phyloP scores from a whole-genome alignment of 2,113 vertebrate genomes.

The Condylura cristata region DNA sequence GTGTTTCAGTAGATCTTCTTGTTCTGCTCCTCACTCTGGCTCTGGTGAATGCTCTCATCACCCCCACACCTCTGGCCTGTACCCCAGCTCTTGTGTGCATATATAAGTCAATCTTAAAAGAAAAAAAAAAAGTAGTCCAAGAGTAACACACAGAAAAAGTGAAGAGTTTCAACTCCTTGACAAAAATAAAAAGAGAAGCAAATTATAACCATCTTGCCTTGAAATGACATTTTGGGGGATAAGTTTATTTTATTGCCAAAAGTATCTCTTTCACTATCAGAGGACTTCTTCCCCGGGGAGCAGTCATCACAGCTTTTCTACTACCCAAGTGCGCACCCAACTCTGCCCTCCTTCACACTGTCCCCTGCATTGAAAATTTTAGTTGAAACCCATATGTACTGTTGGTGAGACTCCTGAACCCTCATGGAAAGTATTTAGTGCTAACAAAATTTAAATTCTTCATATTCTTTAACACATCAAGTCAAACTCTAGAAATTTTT shows the following conservation, averaged over 20 bases:
- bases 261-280: too few relatives aligned
- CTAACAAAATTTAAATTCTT: background rate
- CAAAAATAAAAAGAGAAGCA: slow-evolving; percentile 20
- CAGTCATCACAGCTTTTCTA: too few relatives aligned
- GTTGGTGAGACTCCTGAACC: background rate
- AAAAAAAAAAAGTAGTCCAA: background rate
- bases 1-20: too few relatives aligned
- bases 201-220: background rate
- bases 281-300: too few relatives aligned
- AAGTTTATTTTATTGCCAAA: background rate
- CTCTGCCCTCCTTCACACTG: too few relatives aligned
- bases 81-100: too few relatives aligned
- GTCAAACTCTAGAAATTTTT: slow-evolving; percentile 10
- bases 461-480: background rate
- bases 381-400: background rate
- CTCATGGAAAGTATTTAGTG: background rate
- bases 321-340: too few relatives aligned
- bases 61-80: too few relatives aligned
- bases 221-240: background rate
- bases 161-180: background rate
- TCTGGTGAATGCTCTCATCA: too few relatives aligned
- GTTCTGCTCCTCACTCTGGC: too few relatives aligned
- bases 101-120: too few relatives aligned
- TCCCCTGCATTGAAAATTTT: background rate
- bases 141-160: background rate